phyloP scores from a whole-genome alignment of 2,888 invertebrate genomes.

The Eurytoma californica region DNA sequence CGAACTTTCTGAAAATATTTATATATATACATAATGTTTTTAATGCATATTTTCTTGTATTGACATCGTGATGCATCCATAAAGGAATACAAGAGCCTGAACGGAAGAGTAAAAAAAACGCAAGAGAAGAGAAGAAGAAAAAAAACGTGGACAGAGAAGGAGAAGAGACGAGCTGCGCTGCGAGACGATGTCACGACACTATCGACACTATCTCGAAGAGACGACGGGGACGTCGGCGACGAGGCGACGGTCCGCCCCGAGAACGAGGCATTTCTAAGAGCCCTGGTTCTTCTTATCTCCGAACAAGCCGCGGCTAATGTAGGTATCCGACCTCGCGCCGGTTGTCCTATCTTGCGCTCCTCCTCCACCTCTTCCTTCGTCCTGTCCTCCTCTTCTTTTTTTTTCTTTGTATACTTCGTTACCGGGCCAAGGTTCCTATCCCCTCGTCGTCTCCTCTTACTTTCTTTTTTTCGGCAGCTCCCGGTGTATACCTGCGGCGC shows the following conservation, averaged over 20 bases:
- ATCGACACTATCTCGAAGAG: constrained; percentile 67
- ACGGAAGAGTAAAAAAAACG: not conserved
- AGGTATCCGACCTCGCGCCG: constrained; percentile 63
- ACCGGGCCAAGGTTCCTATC: constrained; percentile 56
- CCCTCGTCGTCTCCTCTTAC: constrained; percentile 29
- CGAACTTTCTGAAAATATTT: too few relatives aligned
- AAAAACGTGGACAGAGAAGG: constrained; percentile 46
- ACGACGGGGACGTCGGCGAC: constrained; percentile 42
- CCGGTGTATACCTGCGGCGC: constrained; percentile 42
- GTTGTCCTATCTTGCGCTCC: constrained; percentile 42
- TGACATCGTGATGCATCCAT: too few relatives aligned
- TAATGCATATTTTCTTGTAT: too few relatives aligned
- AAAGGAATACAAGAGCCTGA: not conserved
- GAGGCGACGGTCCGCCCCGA: constrained; percentile 41
- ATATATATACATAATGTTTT: too few relatives aligned
- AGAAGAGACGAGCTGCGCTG: constrained; percentile 51
- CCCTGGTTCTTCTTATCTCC: constrained; percentile 64
- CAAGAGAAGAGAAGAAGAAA: constrained; percentile 11
- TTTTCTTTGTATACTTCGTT: constrained; percentile 45
- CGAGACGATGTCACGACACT: constrained; percentile 64
- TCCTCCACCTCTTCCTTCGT: constrained; percentile 23
- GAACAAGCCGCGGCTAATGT: constrained; percentile 70
- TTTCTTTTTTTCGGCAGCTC: constrained; percentile 53
- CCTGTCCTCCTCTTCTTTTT: constrained; percentile 25
- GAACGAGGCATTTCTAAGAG: constrained; percentile 66